Conservation (phyloP, 2,888 invertebrate genomes). For the Ennomos erosarius region DNA sequence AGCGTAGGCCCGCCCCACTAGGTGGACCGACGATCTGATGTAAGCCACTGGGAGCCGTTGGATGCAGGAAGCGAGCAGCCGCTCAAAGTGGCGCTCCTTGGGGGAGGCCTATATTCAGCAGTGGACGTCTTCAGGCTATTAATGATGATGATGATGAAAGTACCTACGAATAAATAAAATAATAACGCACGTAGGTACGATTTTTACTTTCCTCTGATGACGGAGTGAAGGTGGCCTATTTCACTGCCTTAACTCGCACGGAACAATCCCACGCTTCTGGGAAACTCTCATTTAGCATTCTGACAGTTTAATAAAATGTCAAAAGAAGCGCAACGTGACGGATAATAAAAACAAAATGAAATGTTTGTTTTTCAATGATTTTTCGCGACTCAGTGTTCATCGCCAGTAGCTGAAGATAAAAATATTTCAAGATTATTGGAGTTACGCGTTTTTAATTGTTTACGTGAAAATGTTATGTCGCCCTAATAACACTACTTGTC, state of each 20-base stretch:
- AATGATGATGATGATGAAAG: too few relatives aligned
- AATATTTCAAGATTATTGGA: slow-evolving; percentile 13
- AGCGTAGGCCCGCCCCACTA: too few relatives aligned
- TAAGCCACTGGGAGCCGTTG: too few relatives aligned
- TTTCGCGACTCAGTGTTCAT: slow-evolving; percentile 21
- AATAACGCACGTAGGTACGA: slow-evolving; percentile 4
- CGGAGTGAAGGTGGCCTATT: slow-evolving; percentile 63
- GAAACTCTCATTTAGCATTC: slow-evolving; percentile 67
- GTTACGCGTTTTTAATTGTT: slow-evolving; percentile 17
- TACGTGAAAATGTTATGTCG: slow-evolving; percentile 19
- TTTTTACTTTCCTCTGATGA: slow-evolving; percentile 46
- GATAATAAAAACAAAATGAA: slow-evolving; percentile 25
- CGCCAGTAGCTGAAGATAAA: slow-evolving; percentile 10
- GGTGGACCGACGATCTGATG: too few relatives aligned
- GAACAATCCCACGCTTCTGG: slow-evolving; percentile 69
- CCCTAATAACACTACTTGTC: slow-evolving; percentile 5
- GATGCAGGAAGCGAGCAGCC: too few relatives aligned
- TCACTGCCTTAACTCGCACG: slow-evolving; percentile 46
- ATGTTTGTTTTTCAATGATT: slow-evolving; percentile 41
- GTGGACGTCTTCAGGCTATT: too few relatives aligned
- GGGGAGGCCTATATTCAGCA: too few relatives aligned
- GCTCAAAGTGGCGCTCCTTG: too few relatives aligned
- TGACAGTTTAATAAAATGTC: slow-evolving; percentile 68
- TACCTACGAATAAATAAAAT: slow-evolving; percentile 11
- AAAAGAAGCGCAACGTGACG: slow-evolving; percentile 40